Evolutionary conservation across 2,797 vertebrate species (phyloP), one percentile per base, ranked within the genome.

Genomic region (Myripristis murdjan): DNA sequence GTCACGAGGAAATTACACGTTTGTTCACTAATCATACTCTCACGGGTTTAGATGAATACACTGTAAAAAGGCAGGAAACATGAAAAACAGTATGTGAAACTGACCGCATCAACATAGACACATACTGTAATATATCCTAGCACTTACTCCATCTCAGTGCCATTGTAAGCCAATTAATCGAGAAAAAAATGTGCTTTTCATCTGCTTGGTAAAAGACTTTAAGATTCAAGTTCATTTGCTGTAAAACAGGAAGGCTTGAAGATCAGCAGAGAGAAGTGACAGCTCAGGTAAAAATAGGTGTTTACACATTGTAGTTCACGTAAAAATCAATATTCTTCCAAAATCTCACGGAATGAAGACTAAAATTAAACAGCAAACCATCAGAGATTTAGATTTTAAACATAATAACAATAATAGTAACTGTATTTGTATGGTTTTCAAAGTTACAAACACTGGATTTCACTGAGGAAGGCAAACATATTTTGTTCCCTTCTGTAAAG

Each of bases 191-290:
- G 11, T 20, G 24, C 1, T 5, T 51, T 31, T 31, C 4, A 7
- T 28, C 28, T 23, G 15, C 10, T 7, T 64, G 23, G 2, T 18
- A 23, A 14, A 58, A 1, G 11, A 51, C 44, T 58, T 2, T 55
- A 39, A 37, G 35, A 61, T 78, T 79, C 28, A 61, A 70, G 22
- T n/a, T n/a, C n/a, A n/a, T n/a, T n/a, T n/a, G n/a, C n/a, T n/a
- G n/a, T n/a, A n/a, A n/a, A n/a, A n/a, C n/a, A n/a, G n/a, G n/a
- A n/a, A n/a, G n/a, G n/a, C 59, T 71, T 69, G 56, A 70, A 74
- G 9, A 23, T 15, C 26, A 44, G 62, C 76, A 44, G 60, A 61
- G 1, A 43, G 18, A 18, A 41, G 74, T 58, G 58, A 76, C 28
- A 73, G 35, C 22, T 71, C n/a, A n/a, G n/a, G n/a, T 18, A 9